A percentile compares a stretch with the other conserved stretches of the same genome.
phyloP scores from a whole-genome alignment of 2,888 invertebrate genomes.

The Deladenus siricidicola region DNA sequence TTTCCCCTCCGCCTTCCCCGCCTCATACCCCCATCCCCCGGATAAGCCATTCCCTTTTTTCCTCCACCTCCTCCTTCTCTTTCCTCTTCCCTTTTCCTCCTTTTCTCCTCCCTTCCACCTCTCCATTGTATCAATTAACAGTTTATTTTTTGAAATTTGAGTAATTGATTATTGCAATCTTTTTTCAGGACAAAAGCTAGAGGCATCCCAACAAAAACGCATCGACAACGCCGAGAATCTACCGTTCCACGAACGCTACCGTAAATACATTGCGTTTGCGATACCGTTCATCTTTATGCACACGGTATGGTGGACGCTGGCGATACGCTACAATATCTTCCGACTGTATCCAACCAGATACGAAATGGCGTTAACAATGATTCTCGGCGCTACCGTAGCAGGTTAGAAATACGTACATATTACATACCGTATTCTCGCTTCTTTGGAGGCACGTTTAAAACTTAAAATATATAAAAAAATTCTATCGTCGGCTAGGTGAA shows the following conservation, averaged over 20 bases:
- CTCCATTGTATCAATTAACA: no score
- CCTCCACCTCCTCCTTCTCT: no score
- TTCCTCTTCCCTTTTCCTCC: no score
- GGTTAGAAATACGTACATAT: no score
- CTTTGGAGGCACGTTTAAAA: no score
- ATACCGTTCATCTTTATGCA: slow-evolving; percentile 25
- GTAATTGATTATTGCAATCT: neutral
- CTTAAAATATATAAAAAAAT: no score
- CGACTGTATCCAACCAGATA: slow-evolving; percentile 29
- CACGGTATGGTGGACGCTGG: slow-evolving; percentile 29
- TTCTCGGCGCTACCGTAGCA: slow-evolving; percentile 27
- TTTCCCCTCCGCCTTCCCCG: no score
- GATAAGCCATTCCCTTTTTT: no score
- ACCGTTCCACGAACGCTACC: slow-evolving; percentile 12
- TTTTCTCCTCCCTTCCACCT: no score
- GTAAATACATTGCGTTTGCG: slow-evolving; percentile 28
- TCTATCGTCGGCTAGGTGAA: no score
- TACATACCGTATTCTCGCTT: no score
- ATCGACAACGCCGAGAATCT: slow-evolving; percentile 2
- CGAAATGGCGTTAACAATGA: slow-evolving; percentile 32
- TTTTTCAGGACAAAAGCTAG: slow-evolving; percentile 25
- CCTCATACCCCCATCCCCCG: no score
- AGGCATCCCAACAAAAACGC: neutral
- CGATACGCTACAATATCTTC: slow-evolving; percentile 29
- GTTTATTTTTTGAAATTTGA: neutral